Evolutionary conservation across 1,140 invertebrate species (phyloP).

Genomic region (Frieseomelitta varia): DNA sequence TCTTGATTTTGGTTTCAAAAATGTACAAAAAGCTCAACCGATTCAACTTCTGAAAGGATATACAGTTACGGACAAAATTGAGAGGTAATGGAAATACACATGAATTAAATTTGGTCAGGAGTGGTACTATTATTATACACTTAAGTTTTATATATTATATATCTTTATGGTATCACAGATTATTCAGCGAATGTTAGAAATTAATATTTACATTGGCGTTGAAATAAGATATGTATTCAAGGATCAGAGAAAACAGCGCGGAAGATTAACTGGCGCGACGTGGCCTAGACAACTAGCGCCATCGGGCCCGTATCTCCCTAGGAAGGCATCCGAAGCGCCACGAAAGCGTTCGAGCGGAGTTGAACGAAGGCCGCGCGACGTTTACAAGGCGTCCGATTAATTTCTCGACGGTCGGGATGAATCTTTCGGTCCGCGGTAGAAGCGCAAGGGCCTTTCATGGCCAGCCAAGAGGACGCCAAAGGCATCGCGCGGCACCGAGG

Average conservation of each 20-base stretch:
- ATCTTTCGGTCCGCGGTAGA: conserved; percentile 50
- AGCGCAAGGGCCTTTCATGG: conserved; percentile 35
- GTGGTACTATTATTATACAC: too few species aligned
- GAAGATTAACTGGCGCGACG: not conserved
- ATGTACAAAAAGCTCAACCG: not conserved
- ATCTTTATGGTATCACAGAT: too few species aligned
- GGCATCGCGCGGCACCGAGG: conserved; percentile 43
- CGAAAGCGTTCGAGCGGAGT: not conserved
- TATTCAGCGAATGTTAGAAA: too few species aligned
- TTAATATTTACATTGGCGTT: too few species aligned
- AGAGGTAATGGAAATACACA: too few species aligned
- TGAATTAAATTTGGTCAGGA: too few species aligned
- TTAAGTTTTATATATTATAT: too few species aligned
- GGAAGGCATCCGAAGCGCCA: not conserved
- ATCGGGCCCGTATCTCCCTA: not conserved
- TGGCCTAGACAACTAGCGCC: not conserved
- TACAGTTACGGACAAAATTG: too few species aligned
- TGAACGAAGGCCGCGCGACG: conserved; percentile 23
- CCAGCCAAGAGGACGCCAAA: conserved; percentile 53
- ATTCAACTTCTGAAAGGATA: not conserved
- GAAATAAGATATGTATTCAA: too few species aligned
- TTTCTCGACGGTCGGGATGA: conserved; percentile 51
- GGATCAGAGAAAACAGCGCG: too few species aligned
- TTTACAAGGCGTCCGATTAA: conserved; percentile 46
- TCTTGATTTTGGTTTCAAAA: too few species aligned